Conservation (phyloP, 2,113 vertebrate species). For the Alosa alosa region DNA sequence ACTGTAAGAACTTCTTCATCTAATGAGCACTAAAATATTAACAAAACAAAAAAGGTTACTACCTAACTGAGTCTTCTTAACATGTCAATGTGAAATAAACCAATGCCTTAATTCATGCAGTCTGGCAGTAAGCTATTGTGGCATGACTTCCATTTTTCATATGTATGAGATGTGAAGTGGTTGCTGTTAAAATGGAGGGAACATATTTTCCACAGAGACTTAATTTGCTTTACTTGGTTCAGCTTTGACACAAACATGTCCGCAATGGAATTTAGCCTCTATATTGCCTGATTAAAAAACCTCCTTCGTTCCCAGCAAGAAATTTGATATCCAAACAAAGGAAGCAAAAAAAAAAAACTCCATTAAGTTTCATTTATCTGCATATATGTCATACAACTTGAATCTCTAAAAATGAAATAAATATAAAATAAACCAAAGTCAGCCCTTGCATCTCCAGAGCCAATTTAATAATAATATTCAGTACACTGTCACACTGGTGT, state of each 20-base stretch:
- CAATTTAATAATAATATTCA: slow-evolving; percentile 5
- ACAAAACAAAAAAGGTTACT: too few relatives aligned
- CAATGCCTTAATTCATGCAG: neutral
- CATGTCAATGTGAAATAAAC: neutral
- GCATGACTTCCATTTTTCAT: neutral
- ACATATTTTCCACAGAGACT: neutral
- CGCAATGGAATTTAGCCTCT: neutral
- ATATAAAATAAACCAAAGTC: neutral
- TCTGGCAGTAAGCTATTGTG: neutral
- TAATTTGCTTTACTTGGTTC: neutral
- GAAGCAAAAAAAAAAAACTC: neutral
- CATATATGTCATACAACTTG: neutral
- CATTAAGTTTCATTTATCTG: neutral
- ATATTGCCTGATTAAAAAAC: neutral
- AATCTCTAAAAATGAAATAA: neutral
- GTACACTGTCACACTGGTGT: neutral
- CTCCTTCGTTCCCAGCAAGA: neutral
- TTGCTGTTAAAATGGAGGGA: neutral
- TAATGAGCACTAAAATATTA: too few relatives aligned
- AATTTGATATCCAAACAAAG: neutral
- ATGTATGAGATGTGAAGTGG: neutral
- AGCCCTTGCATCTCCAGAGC: neutral
- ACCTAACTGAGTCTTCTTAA: neutral
- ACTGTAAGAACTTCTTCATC: too few relatives aligned
- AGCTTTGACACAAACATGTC: neutral